These are phyloP conservation scores for Pomacea canaliculata DNA, from an alignment of 2,888 invertebrate genomes.

Conservation along the genomic window DNA sequence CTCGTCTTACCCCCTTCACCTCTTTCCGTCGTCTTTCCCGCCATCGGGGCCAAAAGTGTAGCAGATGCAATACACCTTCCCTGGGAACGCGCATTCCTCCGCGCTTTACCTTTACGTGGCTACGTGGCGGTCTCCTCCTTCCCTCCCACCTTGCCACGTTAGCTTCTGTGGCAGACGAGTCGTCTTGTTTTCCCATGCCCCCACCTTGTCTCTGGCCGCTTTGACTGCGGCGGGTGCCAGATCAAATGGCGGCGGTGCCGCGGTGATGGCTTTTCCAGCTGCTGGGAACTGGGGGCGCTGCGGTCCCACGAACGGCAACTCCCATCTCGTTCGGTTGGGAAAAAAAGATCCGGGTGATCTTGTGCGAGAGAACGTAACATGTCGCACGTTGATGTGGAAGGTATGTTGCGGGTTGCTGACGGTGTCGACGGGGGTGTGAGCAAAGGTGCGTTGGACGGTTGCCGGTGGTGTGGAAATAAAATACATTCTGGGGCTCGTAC, in stretches of 20 bases:
- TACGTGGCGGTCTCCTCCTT: background rate
- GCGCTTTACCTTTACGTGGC: background rate
- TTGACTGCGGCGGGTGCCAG: background rate
- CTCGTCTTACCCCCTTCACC: too few species aligned
- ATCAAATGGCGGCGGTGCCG: background rate
- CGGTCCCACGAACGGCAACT: background rate
- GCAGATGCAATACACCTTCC: background rate
- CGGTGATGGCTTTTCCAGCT: constrained; percentile 15
- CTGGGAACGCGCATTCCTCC: background rate
- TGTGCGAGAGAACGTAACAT: background rate
- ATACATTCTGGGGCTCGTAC: too few species aligned
- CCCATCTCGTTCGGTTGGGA: background rate
- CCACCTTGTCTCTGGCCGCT: background rate
- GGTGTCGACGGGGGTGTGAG: too few species aligned
- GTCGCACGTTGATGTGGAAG: background rate
- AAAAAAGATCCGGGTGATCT: background rate
- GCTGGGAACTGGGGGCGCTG: constrained; percentile 1
- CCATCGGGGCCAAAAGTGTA: background rate
- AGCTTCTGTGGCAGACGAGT: background rate
- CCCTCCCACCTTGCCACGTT: constrained; percentile 7
- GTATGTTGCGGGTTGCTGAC: background rate
- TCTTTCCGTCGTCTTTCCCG: too few species aligned
- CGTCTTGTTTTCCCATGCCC: constrained; percentile 5
- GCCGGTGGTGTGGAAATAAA: too few species aligned
- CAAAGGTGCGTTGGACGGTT: too few species aligned